These are phyloP conservation scores for Pandemis cinnamomeana DNA, from an alignment of 2,888 invertebrate genomes.

Conservation along the genomic window DNA sequence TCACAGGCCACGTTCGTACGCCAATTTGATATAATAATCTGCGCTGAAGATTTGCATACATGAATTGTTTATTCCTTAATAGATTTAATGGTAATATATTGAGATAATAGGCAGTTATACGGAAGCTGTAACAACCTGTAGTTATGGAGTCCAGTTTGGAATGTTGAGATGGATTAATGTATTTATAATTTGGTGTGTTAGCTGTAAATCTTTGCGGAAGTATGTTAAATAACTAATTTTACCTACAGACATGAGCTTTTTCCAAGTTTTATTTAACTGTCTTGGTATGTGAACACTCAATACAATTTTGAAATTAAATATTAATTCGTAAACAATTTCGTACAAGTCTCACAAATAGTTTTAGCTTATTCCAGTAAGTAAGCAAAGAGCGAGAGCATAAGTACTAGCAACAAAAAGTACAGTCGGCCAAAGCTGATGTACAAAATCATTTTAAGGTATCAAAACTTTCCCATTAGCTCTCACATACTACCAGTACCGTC, in stretches of 20 bases:
- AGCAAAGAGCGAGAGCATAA: too few relatives aligned
- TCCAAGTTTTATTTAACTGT: too few relatives aligned
- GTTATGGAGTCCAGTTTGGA: not conserved
- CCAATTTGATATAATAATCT: slow-evolving; percentile 65
- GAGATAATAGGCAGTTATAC: slow-evolving; percentile 35
- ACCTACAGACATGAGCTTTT: too few relatives aligned
- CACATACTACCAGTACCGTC: not conserved
- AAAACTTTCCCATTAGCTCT: not conserved
- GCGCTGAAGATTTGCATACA: slow-evolving; percentile 39
- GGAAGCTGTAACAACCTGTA: slow-evolving; percentile 22
- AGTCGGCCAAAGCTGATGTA: not conserved
- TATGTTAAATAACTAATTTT: not conserved
- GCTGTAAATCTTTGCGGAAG: not conserved
- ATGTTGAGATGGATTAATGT: not conserved
- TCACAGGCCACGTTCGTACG: slow-evolving; percentile 50
- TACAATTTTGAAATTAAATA: too few relatives aligned
- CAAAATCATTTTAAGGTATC: too few relatives aligned
- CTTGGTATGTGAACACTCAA: too few relatives aligned
- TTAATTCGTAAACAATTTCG: too few relatives aligned
- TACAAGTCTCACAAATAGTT: too few relatives aligned
- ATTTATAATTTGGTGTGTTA: not conserved
- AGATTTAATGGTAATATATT: slow-evolving; percentile 39
- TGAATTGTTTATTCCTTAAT: slow-evolving; percentile 40
- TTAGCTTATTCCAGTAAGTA: too few relatives aligned
- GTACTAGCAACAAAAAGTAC: not conserved